These are phyloP conservation scores for Tortricodes alternella DNA, from an alignment of 2,888 invertebrate genomes.

Conservation along the genomic window DNA sequence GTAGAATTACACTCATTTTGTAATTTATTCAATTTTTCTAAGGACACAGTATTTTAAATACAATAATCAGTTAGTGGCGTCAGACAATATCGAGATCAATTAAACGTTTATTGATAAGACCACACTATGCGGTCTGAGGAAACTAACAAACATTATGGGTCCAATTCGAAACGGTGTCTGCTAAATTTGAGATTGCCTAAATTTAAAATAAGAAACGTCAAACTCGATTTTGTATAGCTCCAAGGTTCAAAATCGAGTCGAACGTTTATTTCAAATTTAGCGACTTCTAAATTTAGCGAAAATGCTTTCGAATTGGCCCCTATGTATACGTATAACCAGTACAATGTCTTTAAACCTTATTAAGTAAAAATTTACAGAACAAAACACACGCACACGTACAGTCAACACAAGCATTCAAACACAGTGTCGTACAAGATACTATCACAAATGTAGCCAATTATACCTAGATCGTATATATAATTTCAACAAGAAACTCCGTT, in stretches of 20 bases:
- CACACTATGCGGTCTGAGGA: constrained; percentile 1
- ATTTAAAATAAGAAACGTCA: too few relatives aligned
- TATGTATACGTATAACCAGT: constrained; percentile 23
- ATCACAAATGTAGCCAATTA: constrained; percentile 29
- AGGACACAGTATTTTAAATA: constrained; percentile 32
- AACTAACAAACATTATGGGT: constrained; percentile 15
- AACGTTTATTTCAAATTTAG: too few relatives aligned
- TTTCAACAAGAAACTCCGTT: constrained; percentile 9
- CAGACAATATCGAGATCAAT: background rate
- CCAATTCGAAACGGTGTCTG: too few relatives aligned
- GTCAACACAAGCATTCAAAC: constrained; percentile 40
- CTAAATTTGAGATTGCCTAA: too few relatives aligned
- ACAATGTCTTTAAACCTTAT: constrained; percentile 55
- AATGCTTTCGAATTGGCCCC: too few relatives aligned
- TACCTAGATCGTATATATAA: constrained; percentile 1
- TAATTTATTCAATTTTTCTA: constrained; percentile 59
- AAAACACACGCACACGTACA: constrained; percentile 33
- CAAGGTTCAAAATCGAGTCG: too few relatives aligned
- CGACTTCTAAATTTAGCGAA: too few relatives aligned
- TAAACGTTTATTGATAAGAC: background rate
- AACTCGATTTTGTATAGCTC: too few relatives aligned
- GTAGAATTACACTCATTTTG: constrained; percentile 48
- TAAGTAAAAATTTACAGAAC: constrained; percentile 62
- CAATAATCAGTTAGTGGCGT: constrained; percentile 1
- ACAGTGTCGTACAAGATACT: constrained; percentile 37